A percentile compares a stretch with the other conserved stretches of the same genome.
Conservation (phyloP, 1,140 invertebrate species). For the Caenorhabditis remanei region DNA sequence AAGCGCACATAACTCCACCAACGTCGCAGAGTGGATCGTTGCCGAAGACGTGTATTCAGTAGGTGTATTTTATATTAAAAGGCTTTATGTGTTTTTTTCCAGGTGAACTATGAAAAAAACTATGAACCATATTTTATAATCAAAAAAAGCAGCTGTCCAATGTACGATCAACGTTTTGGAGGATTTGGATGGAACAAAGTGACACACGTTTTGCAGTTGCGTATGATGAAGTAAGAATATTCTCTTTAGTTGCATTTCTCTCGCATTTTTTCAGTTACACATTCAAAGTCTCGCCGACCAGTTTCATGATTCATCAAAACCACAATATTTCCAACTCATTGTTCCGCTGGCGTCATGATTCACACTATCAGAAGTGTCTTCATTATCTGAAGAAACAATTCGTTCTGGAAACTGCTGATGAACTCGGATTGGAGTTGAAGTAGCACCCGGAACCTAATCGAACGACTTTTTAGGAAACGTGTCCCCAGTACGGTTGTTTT, state of each 20-base stretch:
- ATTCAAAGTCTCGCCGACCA: background rate
- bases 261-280: background rate
- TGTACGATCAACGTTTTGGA: conserved; percentile 89
- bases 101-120: conserved; percentile 90
- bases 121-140: conserved; percentile 94
- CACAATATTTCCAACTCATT: conserved; percentile 7
- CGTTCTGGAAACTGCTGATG: background rate
- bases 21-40: conserved; percentile 31
- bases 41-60: conserved; percentile 14
- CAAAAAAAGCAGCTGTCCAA: conserved; percentile 83
- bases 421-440: background rate
- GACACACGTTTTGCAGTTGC: conserved; percentile 87
- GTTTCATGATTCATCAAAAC: conserved; percentile 24
- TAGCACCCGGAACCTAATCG: background rate
- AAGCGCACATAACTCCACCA: conserved; percentile 47
- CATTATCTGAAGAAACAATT: background rate
- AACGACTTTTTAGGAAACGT: conserved; percentile 10
- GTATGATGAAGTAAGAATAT: conserved; percentile 82
- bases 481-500: background rate
- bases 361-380: conserved; percentile 13
- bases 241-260: background rate
- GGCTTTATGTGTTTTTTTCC: conserved; percentile 58
- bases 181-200: conserved; percentile 96
- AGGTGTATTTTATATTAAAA: background rate
- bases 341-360: background rate